A percentile compares a stretch with the other conserved stretches of the same genome.
phyloP scores from a whole-genome alignment of 2,113 vertebrate genomes.

The Hepsetus odoe region DNA sequence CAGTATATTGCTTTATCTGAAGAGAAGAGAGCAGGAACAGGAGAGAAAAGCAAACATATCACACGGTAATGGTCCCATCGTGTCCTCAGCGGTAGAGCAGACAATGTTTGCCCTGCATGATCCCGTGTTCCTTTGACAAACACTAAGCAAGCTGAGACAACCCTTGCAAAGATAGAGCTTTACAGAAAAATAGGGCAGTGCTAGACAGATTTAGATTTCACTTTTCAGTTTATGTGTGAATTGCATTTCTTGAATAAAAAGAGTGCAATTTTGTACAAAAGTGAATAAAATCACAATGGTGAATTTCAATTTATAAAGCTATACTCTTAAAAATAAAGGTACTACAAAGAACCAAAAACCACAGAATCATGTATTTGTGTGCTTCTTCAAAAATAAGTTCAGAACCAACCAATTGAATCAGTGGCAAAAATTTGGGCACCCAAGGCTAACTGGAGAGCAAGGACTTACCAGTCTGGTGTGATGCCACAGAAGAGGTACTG shows the following conservation, averaged over 20 bases:
- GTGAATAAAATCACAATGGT: neutral
- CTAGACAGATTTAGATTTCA: neutral
- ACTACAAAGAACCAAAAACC: no score
- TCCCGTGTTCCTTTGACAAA: conserved; percentile 37
- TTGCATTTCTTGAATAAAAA: neutral
- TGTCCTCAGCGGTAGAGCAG: conserved; percentile 1
- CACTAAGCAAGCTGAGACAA: conserved; percentile 12
- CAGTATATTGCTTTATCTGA: conserved; percentile 8
- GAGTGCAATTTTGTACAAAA: neutral
- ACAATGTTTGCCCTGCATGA: conserved; percentile 35
- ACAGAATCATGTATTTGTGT: no score
- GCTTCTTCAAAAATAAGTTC: no score
- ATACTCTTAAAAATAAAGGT: neutral
- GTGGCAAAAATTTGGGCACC: no score
- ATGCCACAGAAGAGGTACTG: no score
- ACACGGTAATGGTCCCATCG: conserved; percentile 33
- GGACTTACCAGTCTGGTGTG: no score
- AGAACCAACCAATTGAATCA: no score
- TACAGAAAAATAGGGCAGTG: neutral
- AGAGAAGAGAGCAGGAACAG: conserved; percentile 1
- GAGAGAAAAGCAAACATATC: conserved; percentile 43
- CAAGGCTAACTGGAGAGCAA: no score
- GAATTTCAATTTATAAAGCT: neutral
- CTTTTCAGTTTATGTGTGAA: neutral
- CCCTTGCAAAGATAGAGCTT: conserved; percentile 1